phyloP scores from a whole-genome alignment of 2,113 vertebrate genomes.

The Halcyon senegalensis region DNA sequence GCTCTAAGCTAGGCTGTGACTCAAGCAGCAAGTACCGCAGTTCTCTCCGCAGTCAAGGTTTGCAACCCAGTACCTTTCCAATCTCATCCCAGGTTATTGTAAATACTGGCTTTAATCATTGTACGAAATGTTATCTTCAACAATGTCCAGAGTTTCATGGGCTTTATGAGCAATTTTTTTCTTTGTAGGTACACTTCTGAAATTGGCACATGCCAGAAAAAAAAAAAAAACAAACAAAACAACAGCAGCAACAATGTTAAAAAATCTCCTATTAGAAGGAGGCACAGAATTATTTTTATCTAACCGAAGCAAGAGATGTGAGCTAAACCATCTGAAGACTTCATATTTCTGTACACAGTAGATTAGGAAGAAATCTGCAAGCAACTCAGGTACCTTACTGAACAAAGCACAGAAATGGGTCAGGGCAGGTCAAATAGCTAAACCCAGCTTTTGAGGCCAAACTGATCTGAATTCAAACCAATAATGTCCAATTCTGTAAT shows the following conservation, averaged over 20 bases:
- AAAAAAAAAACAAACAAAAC: neutral
- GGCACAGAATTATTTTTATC: neutral
- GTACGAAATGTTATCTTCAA: neutral
- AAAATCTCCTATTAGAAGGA: neutral
- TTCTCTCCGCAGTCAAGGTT: neutral
- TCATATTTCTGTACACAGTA: neutral
- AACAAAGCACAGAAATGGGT: conserved; percentile 22
- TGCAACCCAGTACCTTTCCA: neutral
- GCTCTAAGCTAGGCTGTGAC: neutral
- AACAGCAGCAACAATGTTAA: neutral
- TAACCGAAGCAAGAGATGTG: neutral
- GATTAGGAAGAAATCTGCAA: conserved; percentile 3
- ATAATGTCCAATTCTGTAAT: conserved; percentile 54
- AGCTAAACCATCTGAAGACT: neutral
- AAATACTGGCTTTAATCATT: neutral
- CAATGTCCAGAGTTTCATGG: neutral
- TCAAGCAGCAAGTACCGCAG: neutral
- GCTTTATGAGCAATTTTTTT: neutral
- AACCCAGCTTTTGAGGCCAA: conserved; percentile 34
- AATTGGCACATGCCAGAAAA: neutral
- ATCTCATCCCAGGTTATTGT: neutral
- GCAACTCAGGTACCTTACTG: neutral
- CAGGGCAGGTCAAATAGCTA: conserved; percentile 48
- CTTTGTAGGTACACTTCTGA: neutral
- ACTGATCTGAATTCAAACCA: conserved; percentile 58